A percentile compares a stretch with the other conserved stretches of the same genome.
Evolutionary conservation across 2,797 vertebrate species (phyloP).

Genomic region (Sebastes trivittatus): DNA sequence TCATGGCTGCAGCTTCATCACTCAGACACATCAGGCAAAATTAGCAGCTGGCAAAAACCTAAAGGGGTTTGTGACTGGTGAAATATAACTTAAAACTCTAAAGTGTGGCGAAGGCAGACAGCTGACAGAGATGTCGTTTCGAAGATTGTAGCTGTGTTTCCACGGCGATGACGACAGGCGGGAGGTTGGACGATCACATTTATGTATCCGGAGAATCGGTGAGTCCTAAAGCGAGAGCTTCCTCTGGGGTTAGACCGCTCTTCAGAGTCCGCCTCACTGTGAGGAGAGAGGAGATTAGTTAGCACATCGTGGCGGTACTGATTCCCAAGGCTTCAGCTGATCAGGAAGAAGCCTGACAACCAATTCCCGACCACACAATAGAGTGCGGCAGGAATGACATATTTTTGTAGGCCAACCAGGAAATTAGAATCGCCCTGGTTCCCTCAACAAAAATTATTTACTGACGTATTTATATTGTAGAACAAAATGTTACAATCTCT

Average conservation of each 20-base stretch:
- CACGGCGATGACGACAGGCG: background rate
- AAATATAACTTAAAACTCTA: conserved; percentile 4
- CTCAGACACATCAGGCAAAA: conserved; percentile 56
- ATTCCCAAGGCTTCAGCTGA: background rate
- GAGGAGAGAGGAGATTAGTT: background rate
- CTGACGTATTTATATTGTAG: too few species aligned
- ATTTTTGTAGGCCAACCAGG: too few species aligned
- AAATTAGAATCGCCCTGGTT: too few species aligned
- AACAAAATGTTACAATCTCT: too few species aligned
- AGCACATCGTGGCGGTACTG: background rate
- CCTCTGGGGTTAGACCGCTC: conserved; percentile 92
- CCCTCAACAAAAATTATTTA: too few species aligned
- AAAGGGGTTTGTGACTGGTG: conserved; percentile 31
- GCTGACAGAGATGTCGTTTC: conserved; percentile 20
- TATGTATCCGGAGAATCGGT: conserved; percentile 87
- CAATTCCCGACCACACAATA: background rate
- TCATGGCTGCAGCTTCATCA: conserved; percentile 37
- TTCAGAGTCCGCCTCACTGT: conserved; percentile 94
- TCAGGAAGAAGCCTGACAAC: background rate
- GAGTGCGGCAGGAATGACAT: background rate
- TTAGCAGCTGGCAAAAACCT: conserved; percentile 50
- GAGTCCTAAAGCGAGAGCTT: conserved; percentile 92
- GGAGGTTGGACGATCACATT: conserved; percentile 71
- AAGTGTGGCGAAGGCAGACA: conserved; percentile 28
- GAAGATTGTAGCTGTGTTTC: conserved; percentile 12